Base-by-base conservation (phyloP, 92 coral and sea anemone genomes). In the Chrysogorgia sp. region DNA sequence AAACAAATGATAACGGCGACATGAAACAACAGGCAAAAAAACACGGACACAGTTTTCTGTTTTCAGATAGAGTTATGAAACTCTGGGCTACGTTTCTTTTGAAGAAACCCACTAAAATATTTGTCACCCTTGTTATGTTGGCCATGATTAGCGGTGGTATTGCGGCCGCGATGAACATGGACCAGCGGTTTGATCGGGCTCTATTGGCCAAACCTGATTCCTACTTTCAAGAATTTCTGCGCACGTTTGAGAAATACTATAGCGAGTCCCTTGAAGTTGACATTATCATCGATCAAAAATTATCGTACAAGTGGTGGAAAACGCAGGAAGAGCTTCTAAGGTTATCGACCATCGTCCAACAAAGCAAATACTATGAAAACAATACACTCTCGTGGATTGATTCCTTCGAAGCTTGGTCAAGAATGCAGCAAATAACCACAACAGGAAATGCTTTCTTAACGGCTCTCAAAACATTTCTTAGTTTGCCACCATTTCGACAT, bases 81-180 rank as follows among this genome's bases (percentile, higher is more conserved):
- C n/a, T 37, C 9, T 92, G 94, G 94, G 90, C 76, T 9, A 67
- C 43, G 35, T 56, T 92, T 52, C 62, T 92, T 26, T 85, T 87
- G 69, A 25, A 65, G 8, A 70, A 79, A 2, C 86, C 68, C 0
- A 87, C 89, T 0, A 90, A 83, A 67, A 72, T 78, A n/a, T 32
- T 81, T 8, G 89, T 88, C 34, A 67, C 90, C 48, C 22, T 79
- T 13, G 15, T 88, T 19, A 86, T 91, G 2, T 50, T 82, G 20
- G 81, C 25, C 21, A 79, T 92, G 82, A 21, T 77, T n/a, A 48
- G 34, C 2, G 34, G 47, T 25, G 82, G 82, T 62, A 43, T 23
- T 0, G 47, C 34, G 33, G 82, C 62, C 14, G 82, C 72, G 12
- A 77, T 7, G 32, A 77, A 77, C 59, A 24, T 77, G 37, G 74